Base-by-base conservation (phyloP, 2,888 invertebrate species). In the Mesorhabditis spiculigera region DNA sequence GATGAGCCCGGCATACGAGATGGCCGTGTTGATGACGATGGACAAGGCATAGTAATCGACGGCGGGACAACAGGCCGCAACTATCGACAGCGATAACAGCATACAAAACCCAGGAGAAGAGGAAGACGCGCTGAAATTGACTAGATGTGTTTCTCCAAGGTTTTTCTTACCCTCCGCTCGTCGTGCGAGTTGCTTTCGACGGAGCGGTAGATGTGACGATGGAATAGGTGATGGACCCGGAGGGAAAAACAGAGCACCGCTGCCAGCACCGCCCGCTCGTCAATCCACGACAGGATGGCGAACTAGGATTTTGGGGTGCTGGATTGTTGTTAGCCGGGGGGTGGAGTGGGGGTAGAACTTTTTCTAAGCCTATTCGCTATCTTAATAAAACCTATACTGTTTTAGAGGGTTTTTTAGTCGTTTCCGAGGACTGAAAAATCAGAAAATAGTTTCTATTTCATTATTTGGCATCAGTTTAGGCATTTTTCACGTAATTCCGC, bases 171-270 rank as follows among this genome's bases (percentile, higher is more conserved):
- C 58, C 58, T 50, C 58, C 58, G n/a, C 58, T 50, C 58, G n/a
- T 50, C 58, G n/a, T 50, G 58, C 58, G 58, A 50, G n/a, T 50
- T 50, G n/a, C 58, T 50, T 50, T 50, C 58, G n/a, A 50, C 58
- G 10, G 58, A 50, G 58, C 58, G 58, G n/a, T 50, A 50, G 58
- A 50, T 50, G n/a, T n/a, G 3, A 50, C 58, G 58, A n/a, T 13
- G 58, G 58, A 50, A 50, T 50, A 50, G 10, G 58, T 50, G 58
- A 50, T 10, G 10, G 58, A 10, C 8, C 58, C 58, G 10, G 58
- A 13, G n/a, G n/a, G 10, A 50, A 50, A 50, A 50, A 13, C 10
- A 50, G n/a, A 50, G 58, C 58, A 50, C n/a, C n/a, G 58, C 58
- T 50, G 58, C n/a, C n/a, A 50, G n/a, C 58, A 50, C 58, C 10